Evolutionary conservation across 2,888 invertebrate genomes (phyloP).

Genomic region (Eremobia ochroleuca): DNA sequence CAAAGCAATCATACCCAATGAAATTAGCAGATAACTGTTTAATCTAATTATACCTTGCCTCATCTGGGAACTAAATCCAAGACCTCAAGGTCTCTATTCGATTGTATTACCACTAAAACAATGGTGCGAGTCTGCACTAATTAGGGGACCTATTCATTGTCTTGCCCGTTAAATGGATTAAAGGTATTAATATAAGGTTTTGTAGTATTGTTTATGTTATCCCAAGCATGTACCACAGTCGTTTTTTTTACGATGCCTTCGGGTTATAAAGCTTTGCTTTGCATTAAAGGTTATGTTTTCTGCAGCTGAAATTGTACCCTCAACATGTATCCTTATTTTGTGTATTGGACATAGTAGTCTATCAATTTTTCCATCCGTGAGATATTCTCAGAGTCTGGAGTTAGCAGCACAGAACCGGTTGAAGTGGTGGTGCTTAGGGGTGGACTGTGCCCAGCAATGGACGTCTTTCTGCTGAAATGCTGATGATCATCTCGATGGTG

Average conservation of each 20-base stretch:
- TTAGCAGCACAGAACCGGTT: too few relatives aligned
- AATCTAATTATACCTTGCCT: not conserved
- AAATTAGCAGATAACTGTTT: not conserved
- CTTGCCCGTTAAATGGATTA: conserved; percentile 27
- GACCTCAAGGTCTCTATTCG: conserved; percentile 20
- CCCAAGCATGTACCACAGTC: not conserved
- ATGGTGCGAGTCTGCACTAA: conserved; percentile 39
- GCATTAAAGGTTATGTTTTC: not conserved
- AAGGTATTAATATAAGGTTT: conserved; percentile 3
- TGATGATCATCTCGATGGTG: not conserved
- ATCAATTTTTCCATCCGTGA: rapidly evolving
- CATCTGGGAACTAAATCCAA: conserved; percentile 8
- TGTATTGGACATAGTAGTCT: not conserved
- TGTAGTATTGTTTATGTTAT: conserved; percentile 24
- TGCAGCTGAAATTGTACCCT: not conserved
- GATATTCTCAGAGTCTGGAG: not conserved
- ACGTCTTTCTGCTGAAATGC: not conserved
- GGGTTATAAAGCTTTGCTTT: not conserved
- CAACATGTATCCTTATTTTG: not conserved
- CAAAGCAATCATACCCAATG: not conserved
- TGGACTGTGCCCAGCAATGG: too few relatives aligned
- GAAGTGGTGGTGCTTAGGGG: too few relatives aligned
- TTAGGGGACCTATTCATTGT: conserved; percentile 54
- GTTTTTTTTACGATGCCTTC: conserved; percentile 1
- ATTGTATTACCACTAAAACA: conserved; percentile 48